Percentiles rank a stretch among this genome's conserved stretches.
phyloP scores from a whole-genome alignment of 2,888 invertebrate genomes.

The Dasysyrphus tricinctus region DNA sequence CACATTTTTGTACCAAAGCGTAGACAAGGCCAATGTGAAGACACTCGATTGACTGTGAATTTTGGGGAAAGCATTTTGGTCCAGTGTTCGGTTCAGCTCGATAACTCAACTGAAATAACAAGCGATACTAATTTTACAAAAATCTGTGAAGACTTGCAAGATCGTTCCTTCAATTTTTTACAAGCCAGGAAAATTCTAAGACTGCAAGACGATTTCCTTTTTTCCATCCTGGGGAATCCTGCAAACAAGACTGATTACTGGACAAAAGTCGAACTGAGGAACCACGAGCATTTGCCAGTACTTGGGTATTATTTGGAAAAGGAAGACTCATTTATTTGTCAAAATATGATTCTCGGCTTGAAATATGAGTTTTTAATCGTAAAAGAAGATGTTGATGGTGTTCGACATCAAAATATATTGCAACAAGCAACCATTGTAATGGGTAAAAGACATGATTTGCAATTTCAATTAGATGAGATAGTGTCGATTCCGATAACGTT shows the following conservation, averaged over 20 bases:
- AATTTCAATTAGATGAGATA: constrained; percentile 79
- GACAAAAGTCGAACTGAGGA: constrained; percentile 78
- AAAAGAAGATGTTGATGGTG: constrained; percentile 60
- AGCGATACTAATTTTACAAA: constrained; percentile 78
- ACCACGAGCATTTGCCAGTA: constrained; percentile 76
- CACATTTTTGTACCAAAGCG: constrained; percentile 70
- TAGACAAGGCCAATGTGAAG: constrained; percentile 64
- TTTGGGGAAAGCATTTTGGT: constrained; percentile 80
- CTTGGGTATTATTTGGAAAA: constrained; percentile 77
- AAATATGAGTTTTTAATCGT: constrained; percentile 80
- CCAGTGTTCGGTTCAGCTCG: constrained; percentile 78
- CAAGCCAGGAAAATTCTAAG: constrained; percentile 66
- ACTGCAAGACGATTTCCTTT: constrained; percentile 43
- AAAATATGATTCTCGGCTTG: constrained; percentile 80
- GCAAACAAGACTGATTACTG: constrained; percentile 78
- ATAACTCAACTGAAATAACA: constrained; percentile 63
- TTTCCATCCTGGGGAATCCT: constrained; percentile 81
- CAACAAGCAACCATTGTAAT: constrained; percentile 78
- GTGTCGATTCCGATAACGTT: constrained; percentile 80
- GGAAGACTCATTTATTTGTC: constrained; percentile 80
- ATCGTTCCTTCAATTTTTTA: constrained; percentile 73
- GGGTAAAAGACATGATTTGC: constrained; percentile 80
- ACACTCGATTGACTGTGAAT: constrained; percentile 74
- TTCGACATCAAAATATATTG: constrained; percentile 79
- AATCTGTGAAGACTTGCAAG: constrained; percentile 79